A percentile compares a stretch with the other conserved stretches of the same genome.
phyloP scores from a whole-genome alignment of 2,797 vertebrate genomes.

The Bradypus variegatus region DNA sequence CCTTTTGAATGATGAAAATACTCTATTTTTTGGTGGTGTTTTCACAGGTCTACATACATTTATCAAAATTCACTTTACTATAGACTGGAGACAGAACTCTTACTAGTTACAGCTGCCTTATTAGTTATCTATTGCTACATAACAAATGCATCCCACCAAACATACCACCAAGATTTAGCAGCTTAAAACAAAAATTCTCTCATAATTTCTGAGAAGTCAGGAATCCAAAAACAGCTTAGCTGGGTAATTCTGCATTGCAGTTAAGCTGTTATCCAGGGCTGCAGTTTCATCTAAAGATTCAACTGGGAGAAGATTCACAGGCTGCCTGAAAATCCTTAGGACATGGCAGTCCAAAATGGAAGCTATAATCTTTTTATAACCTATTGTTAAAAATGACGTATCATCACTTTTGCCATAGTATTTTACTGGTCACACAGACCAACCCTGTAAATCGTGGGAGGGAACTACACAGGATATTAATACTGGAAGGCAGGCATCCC shows the following conservation, averaged over 20 bases:
- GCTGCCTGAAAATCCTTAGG: background rate
- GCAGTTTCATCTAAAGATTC: background rate
- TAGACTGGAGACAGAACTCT: background rate
- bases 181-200: conserved; percentile 13
- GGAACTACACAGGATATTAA: background rate
- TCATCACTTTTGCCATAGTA: background rate
- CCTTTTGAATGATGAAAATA: background rate
- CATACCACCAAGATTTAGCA: background rate
- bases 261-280: background rate
- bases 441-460: background rate
- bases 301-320: background rate
- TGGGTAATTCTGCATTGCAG: background rate
- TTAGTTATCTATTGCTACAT: background rate
- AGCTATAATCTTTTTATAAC: background rate
- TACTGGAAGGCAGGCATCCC: background rate
- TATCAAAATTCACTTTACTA: background rate
- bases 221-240: background rate
- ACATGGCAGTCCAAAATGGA: background rate
- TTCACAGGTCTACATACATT: background rate
- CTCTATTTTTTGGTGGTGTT: background rate
- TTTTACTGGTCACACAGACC: background rate
- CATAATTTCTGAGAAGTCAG: background rate
- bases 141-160: background rate
- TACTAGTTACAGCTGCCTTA: background rate
- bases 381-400: background rate